Evolutionary conservation across 2,888 invertebrate genomes (phyloP).

Genomic region (Andrena praecox): DNA sequence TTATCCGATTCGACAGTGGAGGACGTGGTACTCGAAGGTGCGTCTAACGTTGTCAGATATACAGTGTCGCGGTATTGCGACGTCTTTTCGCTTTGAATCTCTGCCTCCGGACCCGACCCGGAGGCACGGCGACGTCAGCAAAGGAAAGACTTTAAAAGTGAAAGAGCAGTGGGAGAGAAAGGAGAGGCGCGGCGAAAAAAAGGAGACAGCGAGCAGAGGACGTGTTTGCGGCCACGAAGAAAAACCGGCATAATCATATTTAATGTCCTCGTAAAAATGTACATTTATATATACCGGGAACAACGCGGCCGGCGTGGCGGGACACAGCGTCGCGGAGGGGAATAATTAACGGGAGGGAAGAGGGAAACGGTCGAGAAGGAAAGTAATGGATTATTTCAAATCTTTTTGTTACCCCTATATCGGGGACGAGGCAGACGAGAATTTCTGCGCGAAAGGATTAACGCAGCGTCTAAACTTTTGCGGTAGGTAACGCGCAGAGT

Average conservation of each 20-base stretch:
- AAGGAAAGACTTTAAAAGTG: background rate
- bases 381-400: conserved; percentile 1
- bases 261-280: conserved; percentile 78
- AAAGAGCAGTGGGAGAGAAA: conserved; percentile 3
- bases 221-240: conserved; percentile 58
- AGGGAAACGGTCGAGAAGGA: conserved; percentile 11
- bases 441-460: background rate
- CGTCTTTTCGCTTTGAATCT: background rate
- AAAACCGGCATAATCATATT: conserved; percentile 76
- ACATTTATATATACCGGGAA: conserved; percentile 70
- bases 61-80: background rate
- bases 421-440: background rate
- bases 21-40: no score
- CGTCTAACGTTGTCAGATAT: no score
- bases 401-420: no score
- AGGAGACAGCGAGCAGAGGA: conserved; percentile 13
- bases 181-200: background rate
- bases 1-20: no score
- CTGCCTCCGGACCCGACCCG: background rate
- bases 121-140: background rate
- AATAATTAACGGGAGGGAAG: conserved; percentile 65
- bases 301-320: conserved; percentile 41
- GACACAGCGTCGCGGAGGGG: conserved; percentile 30
- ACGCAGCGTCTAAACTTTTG: background rate
- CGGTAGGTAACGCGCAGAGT: background rate